These are phyloP conservation scores for Tachuris rubrigastra DNA, from an alignment of 2,113 vertebrate genomes.

Conservation along the genomic window DNA sequence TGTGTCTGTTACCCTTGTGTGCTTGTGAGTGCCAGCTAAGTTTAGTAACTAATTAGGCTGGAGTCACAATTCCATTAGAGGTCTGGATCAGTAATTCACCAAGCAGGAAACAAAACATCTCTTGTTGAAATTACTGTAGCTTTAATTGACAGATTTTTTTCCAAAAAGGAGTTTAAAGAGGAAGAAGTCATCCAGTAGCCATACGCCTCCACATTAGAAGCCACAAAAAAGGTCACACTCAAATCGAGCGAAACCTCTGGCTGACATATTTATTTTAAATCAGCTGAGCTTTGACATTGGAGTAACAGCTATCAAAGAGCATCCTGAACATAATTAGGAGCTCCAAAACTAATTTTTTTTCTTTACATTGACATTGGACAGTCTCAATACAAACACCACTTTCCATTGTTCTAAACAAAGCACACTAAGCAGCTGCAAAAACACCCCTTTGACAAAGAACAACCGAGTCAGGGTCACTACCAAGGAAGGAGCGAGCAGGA, in stretches of 20 bases:
- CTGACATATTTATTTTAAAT: not conserved
- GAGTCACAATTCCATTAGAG: conserved; percentile 41
- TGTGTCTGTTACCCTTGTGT: conserved; percentile 8
- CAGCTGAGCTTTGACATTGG: not conserved
- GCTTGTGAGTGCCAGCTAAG: conserved; percentile 28
- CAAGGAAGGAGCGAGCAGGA: not conserved
- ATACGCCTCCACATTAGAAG: not conserved
- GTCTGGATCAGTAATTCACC: conserved; percentile 42
- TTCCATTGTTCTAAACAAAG: not conserved
- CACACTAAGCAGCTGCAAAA: not conserved
- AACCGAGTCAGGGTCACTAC: not conserved
- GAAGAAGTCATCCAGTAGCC: conserved; percentile 9
- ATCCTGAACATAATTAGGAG: not conserved
- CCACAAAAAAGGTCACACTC: not conserved
- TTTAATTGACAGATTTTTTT: not conserved
- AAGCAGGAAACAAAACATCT: conserved; percentile 44
- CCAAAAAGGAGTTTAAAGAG: not conserved
- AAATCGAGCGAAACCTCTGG: not conserved
- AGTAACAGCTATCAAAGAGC: not conserved
- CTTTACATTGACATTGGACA: not conserved
- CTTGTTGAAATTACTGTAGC: conserved; percentile 42
- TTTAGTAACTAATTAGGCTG: conserved; percentile 59
- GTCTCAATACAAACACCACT: not conserved
- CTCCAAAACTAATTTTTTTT: not conserved
- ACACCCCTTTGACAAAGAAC: not conserved